These are phyloP conservation scores for Drosophila pachea DNA, from an alignment of 1,140 invertebrate species.

Conservation along the genomic window DNA sequence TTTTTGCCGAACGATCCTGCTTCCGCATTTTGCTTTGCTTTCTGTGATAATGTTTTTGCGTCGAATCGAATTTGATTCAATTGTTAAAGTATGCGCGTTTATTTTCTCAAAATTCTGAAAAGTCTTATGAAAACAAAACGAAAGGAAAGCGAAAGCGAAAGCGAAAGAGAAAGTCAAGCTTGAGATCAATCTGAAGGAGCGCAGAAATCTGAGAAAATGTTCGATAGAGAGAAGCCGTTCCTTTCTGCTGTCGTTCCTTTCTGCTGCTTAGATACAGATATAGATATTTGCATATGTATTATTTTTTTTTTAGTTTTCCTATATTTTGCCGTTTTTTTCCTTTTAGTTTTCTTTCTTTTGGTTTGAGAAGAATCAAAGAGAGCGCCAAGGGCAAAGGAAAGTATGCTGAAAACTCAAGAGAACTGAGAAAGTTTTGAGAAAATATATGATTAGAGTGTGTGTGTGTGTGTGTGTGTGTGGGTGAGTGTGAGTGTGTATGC, in stretches of 20 bases:
- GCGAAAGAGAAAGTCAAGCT: too few species aligned
- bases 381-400: conserved; percentile 16
- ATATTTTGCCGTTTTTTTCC: conserved; percentile 34
- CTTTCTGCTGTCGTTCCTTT: conserved; percentile 33
- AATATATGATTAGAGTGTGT: conserved; percentile 26
- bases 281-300: conserved; percentile 4
- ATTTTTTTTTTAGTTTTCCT: conserved; percentile 23
- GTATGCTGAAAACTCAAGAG: conserved; percentile 7
- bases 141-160: conserved; percentile 45
- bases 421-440: conserved; percentile 43
- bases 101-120: conserved; percentile 68
- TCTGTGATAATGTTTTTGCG: conserved; percentile 45
- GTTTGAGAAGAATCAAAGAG: neutral
- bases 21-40: conserved; percentile 72
- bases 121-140: conserved; percentile 46
- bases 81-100: conserved; percentile 56
- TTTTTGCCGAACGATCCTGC: conserved; percentile 76
- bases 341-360: conserved; percentile 4
- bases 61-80: conserved; percentile 12
- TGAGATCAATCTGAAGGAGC: conserved; percentile 53
- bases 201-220: conserved; percentile 45
- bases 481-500: neutral
- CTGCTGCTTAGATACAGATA: neutral
- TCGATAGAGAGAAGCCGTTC: conserved; percentile 38
- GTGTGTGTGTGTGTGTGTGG: conserved; percentile 25